These are phyloP conservation scores for Meleagris gallopavo DNA, from an alignment of 2,113 vertebrate genomes.

Conservation along the genomic window DNA sequence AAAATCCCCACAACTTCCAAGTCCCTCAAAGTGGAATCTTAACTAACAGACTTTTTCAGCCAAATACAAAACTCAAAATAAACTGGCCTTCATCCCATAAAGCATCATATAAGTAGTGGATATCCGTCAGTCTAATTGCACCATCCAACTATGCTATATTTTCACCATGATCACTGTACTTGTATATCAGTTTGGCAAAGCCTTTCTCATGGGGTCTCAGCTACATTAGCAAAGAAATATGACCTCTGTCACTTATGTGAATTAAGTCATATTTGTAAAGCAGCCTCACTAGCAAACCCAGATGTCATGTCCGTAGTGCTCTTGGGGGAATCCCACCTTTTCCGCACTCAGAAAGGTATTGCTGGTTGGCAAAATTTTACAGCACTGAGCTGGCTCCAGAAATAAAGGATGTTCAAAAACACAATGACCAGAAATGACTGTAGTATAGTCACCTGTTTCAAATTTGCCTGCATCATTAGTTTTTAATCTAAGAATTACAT, in stretches of 20 bases:
- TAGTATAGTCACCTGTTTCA: background rate
- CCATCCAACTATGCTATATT: background rate
- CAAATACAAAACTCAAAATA: slow-evolving; percentile 21
- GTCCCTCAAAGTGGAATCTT: background rate
- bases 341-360: background rate
- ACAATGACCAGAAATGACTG: background rate
- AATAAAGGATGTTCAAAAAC: background rate
- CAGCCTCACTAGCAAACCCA: background rate
- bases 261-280: background rate
- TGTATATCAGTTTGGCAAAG: background rate
- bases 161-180: background rate
- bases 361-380: background rate
- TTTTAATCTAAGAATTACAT: background rate
- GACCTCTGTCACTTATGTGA: background rate
- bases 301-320: background rate
- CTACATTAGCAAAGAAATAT: background rate
- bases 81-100: background rate
- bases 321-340: background rate
- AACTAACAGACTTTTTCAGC: background rate
- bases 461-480: background rate
- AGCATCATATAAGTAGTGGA: background rate
- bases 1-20: slow-evolving; percentile 45
- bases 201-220: background rate
- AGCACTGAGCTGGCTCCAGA: background rate
- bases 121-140: background rate